Evolutionary conservation across 2,888 invertebrate species (phyloP).

Genomic region (Thelaira solivaga): DNA sequence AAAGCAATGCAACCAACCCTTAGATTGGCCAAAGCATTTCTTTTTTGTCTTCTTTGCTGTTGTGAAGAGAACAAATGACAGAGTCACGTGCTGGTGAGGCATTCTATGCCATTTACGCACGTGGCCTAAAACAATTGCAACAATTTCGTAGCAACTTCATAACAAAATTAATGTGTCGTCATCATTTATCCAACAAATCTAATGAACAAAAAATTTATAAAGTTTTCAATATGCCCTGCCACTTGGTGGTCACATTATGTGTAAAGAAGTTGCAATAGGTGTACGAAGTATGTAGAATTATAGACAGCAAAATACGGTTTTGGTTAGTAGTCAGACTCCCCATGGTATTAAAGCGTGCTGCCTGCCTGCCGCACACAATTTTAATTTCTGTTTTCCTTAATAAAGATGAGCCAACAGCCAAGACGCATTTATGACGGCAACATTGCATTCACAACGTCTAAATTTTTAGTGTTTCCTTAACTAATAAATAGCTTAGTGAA

Average conservation of each 20-base stretch:
- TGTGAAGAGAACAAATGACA: slow-evolving; percentile 52
- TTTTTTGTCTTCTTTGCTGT: not conserved
- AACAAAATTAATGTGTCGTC: slow-evolving; percentile 42
- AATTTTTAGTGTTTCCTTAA: slow-evolving; percentile 64
- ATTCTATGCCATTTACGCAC: slow-evolving; percentile 70
- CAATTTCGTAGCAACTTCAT: slow-evolving; percentile 68
- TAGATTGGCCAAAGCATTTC: slow-evolving; percentile 45
- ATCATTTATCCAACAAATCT: slow-evolving; percentile 31
- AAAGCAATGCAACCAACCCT: slow-evolving; percentile 56
- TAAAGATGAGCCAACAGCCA: slow-evolving; percentile 24
- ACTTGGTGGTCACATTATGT: slow-evolving; percentile 61
- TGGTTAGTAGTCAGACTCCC: slow-evolving; percentile 28
- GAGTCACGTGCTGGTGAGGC: slow-evolving; percentile 65
- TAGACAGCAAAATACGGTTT: not conserved
- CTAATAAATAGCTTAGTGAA: slow-evolving; percentile 65
- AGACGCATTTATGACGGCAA: not conserved
- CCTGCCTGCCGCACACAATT: slow-evolving; percentile 43
- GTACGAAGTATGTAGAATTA: not conserved
- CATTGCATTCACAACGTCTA: slow-evolving; percentile 28
- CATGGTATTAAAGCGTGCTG: slow-evolving; percentile 40
- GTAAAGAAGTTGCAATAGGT: slow-evolving; percentile 26
- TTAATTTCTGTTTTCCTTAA: slow-evolving; percentile 63
- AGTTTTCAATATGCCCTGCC: slow-evolving; percentile 26
- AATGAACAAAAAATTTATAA: slow-evolving; percentile 18
- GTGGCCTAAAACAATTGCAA: slow-evolving; percentile 72